Evolutionary conservation across 2,113 vertebrate species (phyloP).

Genomic region (Myanophis thanlyinensis): DNA sequence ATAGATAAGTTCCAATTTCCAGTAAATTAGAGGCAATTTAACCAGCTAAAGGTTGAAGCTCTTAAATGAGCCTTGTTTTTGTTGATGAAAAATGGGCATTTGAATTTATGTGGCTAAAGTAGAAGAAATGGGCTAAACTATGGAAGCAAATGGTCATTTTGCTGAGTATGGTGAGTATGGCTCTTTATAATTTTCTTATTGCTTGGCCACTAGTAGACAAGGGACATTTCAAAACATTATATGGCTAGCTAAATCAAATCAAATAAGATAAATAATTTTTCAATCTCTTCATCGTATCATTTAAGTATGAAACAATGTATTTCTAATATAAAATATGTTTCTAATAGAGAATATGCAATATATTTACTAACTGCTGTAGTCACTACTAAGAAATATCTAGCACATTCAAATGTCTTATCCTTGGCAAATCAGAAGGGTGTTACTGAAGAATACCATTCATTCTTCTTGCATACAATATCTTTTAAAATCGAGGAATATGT

Average conservation of each 20-base stretch:
- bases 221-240: neutral
- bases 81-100: neutral
- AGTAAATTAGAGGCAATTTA: neutral
- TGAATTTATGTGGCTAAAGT: neutral
- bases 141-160: neutral
- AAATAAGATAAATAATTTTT: neutral
- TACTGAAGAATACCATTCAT: neutral
- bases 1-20: neutral
- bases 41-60: neutral
- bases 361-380: neutral
- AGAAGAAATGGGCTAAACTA: neutral
- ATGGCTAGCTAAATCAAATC: neutral
- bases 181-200: neutral
- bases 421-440: neutral
- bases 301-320: neutral
- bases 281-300: neutral
- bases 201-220: neutral
- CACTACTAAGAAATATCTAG: neutral
- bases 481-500: neutral
- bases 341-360: neutral
- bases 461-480: neutral
- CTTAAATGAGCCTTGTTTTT: neutral
- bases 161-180: neutral
- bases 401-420: neutral
- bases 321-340: neutral